A percentile compares a stretch with the other conserved stretches of the same genome.
Evolutionary conservation across 2,888 invertebrate genomes (phyloP).

Genomic region (Scaptomyza caliginosa): DNA sequence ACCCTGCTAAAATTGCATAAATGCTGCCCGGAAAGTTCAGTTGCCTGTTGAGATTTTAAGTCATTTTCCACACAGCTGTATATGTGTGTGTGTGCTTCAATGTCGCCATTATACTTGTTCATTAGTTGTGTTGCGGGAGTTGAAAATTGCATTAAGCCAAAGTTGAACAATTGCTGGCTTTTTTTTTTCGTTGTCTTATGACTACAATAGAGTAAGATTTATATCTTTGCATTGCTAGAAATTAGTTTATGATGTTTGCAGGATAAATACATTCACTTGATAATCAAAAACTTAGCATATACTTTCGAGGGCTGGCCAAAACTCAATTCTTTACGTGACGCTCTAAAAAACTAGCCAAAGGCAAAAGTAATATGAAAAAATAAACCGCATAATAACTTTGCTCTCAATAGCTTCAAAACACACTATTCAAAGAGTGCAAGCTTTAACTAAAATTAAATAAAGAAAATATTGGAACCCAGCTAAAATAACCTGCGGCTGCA

Average conservation of each 20-base stretch:
- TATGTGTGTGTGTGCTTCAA: background rate
- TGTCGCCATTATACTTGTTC: constrained; percentile 11
- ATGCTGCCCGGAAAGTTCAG: background rate
- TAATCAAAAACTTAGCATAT: background rate
- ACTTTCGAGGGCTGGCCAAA: background rate
- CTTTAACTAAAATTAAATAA: constrained; percentile 1
- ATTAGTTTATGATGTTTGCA: background rate
- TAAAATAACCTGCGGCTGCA: constrained; percentile 20
- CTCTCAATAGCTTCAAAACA: background rate
- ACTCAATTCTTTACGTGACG: background rate
- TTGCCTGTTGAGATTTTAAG: constrained; percentile 16
- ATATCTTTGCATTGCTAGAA: too few species aligned
- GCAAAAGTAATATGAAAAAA: constrained; percentile 1
- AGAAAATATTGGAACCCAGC: background rate
- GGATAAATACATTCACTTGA: background rate
- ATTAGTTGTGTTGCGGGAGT: constrained; percentile 4
- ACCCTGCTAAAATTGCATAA: constrained; percentile 1
- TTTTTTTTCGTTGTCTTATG: background rate
- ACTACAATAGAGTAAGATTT: background rate
- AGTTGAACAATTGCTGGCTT: constrained; percentile 10
- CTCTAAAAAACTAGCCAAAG: background rate
- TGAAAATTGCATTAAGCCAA: background rate
- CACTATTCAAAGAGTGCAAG: background rate
- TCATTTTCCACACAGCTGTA: constrained; percentile 2
- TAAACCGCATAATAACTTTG: constrained; percentile 4